Conservation (phyloP, 2,113 vertebrate species). For the Onychorhynchus coronatus region DNA sequence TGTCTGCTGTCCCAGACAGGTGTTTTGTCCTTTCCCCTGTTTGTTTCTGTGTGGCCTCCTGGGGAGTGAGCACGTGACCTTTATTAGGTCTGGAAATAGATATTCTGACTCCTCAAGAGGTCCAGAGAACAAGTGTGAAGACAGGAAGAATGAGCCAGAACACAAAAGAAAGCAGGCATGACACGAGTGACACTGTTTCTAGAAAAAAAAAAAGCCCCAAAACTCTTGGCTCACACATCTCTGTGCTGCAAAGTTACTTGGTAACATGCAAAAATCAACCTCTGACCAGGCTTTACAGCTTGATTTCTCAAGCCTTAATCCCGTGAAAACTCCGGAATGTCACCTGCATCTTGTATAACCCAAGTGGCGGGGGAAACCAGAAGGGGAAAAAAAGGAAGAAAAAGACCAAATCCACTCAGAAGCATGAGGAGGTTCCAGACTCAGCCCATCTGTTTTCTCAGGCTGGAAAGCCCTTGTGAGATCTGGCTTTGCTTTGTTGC, state of each 20-base stretch:
- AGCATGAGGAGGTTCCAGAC: not conserved
- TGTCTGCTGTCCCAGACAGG: not conserved
- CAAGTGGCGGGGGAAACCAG: fast-evolving
- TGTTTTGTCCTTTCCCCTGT: not conserved
- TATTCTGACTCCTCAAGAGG: not conserved
- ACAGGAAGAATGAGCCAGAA: not conserved
- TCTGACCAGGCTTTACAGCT: not conserved
- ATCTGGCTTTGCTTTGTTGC: not conserved
- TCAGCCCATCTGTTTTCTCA: not conserved
- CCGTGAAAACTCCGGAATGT: not conserved
- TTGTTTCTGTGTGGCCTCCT: not conserved
- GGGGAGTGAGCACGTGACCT: not conserved
- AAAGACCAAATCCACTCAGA: not conserved
- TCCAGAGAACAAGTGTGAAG: not conserved
- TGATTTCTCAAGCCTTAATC: not conserved
- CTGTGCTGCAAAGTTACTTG: not conserved
- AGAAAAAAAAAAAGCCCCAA: not conserved
- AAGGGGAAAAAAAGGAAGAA: not conserved
- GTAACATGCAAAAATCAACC: not conserved
- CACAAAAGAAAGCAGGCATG: not conserved
- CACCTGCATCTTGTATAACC: not conserved
- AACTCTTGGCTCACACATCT: not conserved
- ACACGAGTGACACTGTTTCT: not conserved
- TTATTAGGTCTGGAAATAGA: not conserved
- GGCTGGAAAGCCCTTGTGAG: not conserved